phyloP scores from a whole-genome alignment of 1,140 invertebrate genomes.

The Lordiphosa stackelbergi region DNA sequence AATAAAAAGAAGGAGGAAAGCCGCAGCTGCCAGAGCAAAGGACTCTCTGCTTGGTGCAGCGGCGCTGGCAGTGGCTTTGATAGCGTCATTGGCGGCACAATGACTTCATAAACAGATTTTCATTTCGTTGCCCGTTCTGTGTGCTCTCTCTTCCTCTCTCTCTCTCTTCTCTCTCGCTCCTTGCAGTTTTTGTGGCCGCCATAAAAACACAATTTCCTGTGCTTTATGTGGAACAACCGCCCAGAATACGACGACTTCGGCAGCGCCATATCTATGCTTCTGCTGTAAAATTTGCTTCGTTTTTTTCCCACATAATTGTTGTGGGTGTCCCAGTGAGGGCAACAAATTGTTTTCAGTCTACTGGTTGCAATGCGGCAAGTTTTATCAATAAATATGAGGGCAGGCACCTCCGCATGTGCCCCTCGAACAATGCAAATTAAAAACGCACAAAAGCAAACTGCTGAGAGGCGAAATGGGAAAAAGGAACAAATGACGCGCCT shows the following conservation, averaged over 20 bases:
- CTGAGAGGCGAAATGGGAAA: neutral
- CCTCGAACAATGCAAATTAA: slow-evolving; percentile 35
- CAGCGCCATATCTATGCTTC: slow-evolving; percentile 9
- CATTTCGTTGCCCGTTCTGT: slow-evolving; percentile 38
- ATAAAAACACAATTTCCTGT: slow-evolving; percentile 62
- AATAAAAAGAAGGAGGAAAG: slow-evolving; percentile 22
- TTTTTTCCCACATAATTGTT: slow-evolving; percentile 22
- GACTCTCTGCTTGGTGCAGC: slow-evolving; percentile 12
- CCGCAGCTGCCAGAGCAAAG: slow-evolving; percentile 6
- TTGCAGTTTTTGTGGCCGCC: slow-evolving; percentile 22
- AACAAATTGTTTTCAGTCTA: slow-evolving; percentile 10
- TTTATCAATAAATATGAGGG: slow-evolving; percentile 47
- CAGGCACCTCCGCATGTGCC: slow-evolving; percentile 5
- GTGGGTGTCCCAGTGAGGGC: slow-evolving; percentile 15
- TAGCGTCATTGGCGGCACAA: slow-evolving; percentile 54
- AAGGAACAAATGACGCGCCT: slow-evolving; percentile 43
- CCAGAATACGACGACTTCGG: neutral
- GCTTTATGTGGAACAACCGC: slow-evolving; percentile 40
- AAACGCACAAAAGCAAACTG: slow-evolving; percentile 11
- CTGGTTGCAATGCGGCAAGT: slow-evolving; percentile 16
- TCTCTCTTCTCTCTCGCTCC: neutral
- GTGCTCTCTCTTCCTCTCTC: neutral
- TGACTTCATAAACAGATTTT: slow-evolving; percentile 72
- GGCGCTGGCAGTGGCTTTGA: slow-evolving; percentile 28
- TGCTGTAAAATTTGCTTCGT: slow-evolving; percentile 18